A percentile compares a stretch with the other conserved stretches of the same genome.
Conservation (phyloP, 2,888 invertebrate genomes). For the Nebria brevicollis region DNA sequence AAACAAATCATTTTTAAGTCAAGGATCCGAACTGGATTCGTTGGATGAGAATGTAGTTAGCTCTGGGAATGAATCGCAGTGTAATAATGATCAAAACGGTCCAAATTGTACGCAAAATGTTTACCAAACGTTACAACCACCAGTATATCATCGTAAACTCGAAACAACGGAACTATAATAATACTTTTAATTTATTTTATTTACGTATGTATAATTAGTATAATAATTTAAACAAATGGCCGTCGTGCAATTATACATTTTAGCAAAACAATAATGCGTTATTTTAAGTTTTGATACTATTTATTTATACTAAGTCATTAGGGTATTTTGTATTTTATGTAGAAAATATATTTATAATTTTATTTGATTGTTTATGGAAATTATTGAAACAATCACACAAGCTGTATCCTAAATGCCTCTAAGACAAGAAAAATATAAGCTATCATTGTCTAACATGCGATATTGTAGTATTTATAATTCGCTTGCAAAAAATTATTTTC, state of each 20-base stretch:
- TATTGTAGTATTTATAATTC: too few species aligned
- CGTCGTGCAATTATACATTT: conserved; percentile 37
- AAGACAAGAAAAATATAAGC: too few species aligned
- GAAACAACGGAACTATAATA: conserved; percentile 81
- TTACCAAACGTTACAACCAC: conserved; percentile 71
- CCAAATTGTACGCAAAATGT: conserved; percentile 72
- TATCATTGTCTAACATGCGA: too few species aligned
- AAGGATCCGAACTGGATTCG: conserved; percentile 82
- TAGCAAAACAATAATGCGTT: conserved; percentile 9
- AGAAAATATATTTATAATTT: conserved; percentile 23
- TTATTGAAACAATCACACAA: too few species aligned
- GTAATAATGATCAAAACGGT: conserved; percentile 65
- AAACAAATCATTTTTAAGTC: conserved; percentile 60
- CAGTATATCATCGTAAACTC: conserved; percentile 68
- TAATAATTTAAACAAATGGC: conserved; percentile 22
- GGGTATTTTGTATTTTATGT: conserved; percentile 20
- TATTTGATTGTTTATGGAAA: background rate
- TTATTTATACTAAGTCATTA: conserved; percentile 37
- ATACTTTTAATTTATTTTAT: conserved; percentile 3
- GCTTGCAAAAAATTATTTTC: too few species aligned
- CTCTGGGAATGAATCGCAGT: conserved; percentile 64
- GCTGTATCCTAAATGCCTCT: too few species aligned
- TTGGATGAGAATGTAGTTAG: conserved; percentile 85
- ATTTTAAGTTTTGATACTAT: conserved; percentile 7
- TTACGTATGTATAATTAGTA: background rate